A percentile compares a stretch with the other conserved stretches of the same genome.
Conservation (phyloP, 2,113 vertebrate species). For the Pelvicachromis taeniatus region DNA sequence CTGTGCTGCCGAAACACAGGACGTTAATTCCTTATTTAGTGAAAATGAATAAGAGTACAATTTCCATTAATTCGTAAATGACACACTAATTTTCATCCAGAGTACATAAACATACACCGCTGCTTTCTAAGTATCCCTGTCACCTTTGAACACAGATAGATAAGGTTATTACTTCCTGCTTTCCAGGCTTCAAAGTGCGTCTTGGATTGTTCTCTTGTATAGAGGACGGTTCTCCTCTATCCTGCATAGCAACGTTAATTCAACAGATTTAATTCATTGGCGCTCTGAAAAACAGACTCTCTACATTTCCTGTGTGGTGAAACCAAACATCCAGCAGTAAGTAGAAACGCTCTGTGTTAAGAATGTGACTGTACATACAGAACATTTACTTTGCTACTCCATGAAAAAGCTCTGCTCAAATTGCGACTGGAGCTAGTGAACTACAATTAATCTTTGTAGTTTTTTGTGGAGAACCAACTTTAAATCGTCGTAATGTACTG, state of each 20-base stretch:
- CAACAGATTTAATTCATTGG: not conserved
- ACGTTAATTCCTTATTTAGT: not conserved
- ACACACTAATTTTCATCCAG: not conserved
- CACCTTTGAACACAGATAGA: not conserved
- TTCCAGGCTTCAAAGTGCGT: not conserved
- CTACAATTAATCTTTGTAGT: rapidly evolving
- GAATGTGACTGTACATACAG: not conserved
- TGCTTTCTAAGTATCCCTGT: not conserved
- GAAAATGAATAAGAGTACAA: not conserved
- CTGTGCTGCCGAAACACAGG: not conserved
- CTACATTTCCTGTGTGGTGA: not conserved
- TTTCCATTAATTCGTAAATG: not conserved
- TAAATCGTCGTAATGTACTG: too few species aligned
- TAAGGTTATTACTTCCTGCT: not conserved
- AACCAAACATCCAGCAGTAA: not conserved
- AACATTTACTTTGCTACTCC: not conserved
- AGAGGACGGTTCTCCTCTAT: not conserved
- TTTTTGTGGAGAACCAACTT: not conserved
- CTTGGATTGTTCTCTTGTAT: not conserved
- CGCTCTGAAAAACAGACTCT: not conserved
- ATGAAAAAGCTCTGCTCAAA: not conserved
- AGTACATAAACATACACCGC: not conserved
- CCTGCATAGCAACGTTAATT: not conserved
- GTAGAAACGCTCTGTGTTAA: not conserved
- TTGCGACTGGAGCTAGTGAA: not conserved